These are phyloP conservation scores for Acanthopagrus latus DNA, from an alignment of 2,797 vertebrate genomes.

Conservation along the genomic window DNA sequence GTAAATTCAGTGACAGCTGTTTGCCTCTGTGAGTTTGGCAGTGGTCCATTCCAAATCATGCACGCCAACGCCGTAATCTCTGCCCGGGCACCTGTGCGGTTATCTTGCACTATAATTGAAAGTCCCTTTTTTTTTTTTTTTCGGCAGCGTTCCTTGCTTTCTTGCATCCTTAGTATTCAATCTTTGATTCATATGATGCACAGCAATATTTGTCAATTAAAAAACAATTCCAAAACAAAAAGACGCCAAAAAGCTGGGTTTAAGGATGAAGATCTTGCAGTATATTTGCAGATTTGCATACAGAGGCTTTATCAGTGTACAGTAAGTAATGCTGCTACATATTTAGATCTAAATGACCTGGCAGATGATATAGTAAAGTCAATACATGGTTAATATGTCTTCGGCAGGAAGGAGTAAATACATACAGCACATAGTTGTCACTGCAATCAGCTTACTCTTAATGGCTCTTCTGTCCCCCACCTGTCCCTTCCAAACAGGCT, in stretches of 20 bases:
- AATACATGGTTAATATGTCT: conserved; percentile 40
- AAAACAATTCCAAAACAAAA: not conserved
- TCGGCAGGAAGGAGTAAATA: conserved; percentile 33
- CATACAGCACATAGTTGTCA: conserved; percentile 43
- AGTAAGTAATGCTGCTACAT: not conserved
- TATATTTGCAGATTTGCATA: not conserved
- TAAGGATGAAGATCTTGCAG: not conserved
- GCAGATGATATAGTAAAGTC: conserved; percentile 18
- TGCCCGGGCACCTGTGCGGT: not conserved
- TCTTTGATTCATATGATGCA: not conserved
- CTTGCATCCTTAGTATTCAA: not conserved
- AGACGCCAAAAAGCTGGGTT: not conserved
- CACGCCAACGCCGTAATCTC: not conserved
- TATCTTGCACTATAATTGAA: not conserved
- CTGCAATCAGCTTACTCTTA: conserved; percentile 58
- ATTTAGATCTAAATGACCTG: conserved; percentile 40
- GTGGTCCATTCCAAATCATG: not conserved
- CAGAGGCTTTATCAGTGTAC: not conserved
- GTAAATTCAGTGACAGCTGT: conserved; percentile 18
- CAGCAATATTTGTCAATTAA: not conserved
- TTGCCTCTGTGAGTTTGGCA: conserved; percentile 12
- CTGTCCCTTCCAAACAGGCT: conserved; percentile 51
- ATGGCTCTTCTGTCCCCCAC: conserved; percentile 64
- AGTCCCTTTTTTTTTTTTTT: too few species aligned
- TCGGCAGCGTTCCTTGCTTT: not conserved